Conservation (phyloP, 1,140 invertebrate species). For the Drosophila athabasca region DNA sequence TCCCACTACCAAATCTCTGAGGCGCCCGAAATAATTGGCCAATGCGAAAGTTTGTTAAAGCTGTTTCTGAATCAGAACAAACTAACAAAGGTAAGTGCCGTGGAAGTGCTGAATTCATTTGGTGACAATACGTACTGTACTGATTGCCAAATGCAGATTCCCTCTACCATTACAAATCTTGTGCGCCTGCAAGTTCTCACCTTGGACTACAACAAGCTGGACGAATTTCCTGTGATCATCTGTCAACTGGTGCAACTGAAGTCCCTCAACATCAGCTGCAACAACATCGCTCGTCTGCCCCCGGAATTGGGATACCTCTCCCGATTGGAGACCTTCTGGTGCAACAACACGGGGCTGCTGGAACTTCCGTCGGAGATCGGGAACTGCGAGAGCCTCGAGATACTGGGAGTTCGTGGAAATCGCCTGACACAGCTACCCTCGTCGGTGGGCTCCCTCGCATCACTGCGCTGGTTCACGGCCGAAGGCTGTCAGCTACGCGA, state of each 20-base stretch:
- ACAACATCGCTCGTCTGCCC: slow-evolving; percentile 89
- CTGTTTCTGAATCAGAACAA: slow-evolving; percentile 86
- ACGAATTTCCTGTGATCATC: slow-evolving; percentile 86
- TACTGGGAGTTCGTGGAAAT: slow-evolving; percentile 87
- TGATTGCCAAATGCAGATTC: slow-evolving; percentile 52
- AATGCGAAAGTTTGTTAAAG: slow-evolving; percentile 85
- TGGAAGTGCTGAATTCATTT: background rate
- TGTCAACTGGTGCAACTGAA: slow-evolving; percentile 87
- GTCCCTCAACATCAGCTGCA: slow-evolving; percentile 92
- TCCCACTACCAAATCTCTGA: slow-evolving; percentile 86
- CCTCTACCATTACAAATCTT: slow-evolving; percentile 68
- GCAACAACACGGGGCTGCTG: slow-evolving; percentile 86
- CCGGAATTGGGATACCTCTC: slow-evolving; percentile 88
- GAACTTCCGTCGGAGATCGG: slow-evolving; percentile 89
- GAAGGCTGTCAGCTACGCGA: slow-evolving; percentile 85
- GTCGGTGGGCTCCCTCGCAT: slow-evolving; percentile 84
- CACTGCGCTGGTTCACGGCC: slow-evolving; percentile 86
- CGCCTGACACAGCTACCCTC: slow-evolving; percentile 85
- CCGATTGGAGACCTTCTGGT: slow-evolving; percentile 90
- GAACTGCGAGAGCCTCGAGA: slow-evolving; percentile 89
- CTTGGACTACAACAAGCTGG: slow-evolving; percentile 88
- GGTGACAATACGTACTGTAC: background rate
- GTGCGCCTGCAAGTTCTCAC: slow-evolving; percentile 84
- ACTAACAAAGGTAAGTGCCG: slow-evolving; percentile 81
- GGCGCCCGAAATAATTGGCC: slow-evolving; percentile 85